Conservation (phyloP, 2,113 vertebrate species). For the Thamnophis sirtalis region DNA sequence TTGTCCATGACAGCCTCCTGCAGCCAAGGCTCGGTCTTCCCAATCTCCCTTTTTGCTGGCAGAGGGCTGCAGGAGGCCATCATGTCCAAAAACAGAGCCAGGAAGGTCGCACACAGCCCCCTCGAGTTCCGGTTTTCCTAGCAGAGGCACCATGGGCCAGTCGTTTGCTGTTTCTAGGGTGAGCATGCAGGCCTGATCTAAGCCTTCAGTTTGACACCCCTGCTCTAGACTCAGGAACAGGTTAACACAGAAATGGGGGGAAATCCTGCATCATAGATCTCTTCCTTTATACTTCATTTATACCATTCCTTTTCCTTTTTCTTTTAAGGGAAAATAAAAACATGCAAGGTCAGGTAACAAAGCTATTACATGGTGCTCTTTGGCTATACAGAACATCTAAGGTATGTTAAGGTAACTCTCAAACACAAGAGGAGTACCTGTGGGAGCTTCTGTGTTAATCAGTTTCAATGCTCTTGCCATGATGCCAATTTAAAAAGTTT, state of each 20-base stretch:
- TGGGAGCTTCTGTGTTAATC: background rate
- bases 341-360: background rate
- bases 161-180: no score
- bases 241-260: background rate
- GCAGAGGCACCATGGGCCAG: no score
- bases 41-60: no score
- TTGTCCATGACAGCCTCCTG: accelerated
- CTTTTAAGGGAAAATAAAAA: background rate
- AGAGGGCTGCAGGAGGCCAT: no score
- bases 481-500: background rate
- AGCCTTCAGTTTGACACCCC: no score
- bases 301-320: background rate
- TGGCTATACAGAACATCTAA: background rate
- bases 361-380: background rate
- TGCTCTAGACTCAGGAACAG: background rate
- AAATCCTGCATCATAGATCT: background rate
- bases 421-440: background rate
- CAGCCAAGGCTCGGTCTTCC: no score
- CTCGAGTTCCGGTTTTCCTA: no score
- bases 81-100: no score
- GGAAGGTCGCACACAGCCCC: no score
- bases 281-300: background rate
- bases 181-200: no score
- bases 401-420: background rate
- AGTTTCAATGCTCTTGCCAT: background rate